Conservation (phyloP, 1,140 invertebrate genomes). For the Harlomillsia oculata region DNA sequence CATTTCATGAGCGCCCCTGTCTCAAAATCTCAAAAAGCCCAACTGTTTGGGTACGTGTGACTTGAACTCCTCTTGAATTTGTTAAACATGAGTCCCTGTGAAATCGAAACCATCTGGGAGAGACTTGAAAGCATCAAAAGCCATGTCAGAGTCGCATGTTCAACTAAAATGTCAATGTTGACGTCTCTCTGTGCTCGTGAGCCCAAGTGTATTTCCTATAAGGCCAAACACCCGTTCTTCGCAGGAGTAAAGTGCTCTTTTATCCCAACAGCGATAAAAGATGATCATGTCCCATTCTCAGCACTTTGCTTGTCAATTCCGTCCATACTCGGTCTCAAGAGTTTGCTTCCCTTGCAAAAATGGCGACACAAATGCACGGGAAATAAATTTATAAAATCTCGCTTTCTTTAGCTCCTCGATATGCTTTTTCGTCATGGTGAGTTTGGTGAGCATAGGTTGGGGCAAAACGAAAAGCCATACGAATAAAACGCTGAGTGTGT, state of each 20-base stretch:
- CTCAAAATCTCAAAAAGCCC: no score
- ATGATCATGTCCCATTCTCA: no score
- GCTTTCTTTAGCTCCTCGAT: neutral
- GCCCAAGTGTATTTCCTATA: no score
- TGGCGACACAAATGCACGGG: neutral
- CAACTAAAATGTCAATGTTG: neutral
- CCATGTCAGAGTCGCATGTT: neutral
- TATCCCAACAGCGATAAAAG: no score
- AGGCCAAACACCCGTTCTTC: no score
- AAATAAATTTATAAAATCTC: constrained; percentile 3
- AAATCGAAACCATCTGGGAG: constrained; percentile 15
- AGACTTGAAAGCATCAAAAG: constrained; percentile 4
- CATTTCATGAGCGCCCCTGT: no score
- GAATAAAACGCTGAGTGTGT: constrained; percentile 25
- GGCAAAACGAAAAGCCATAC: constrained; percentile 16
- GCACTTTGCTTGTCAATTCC: no score
- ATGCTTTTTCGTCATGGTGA: constrained; percentile 11
- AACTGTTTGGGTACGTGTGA: no score
- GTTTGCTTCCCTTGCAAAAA: no score
- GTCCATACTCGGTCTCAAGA: neutral
- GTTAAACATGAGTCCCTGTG: constrained; percentile 15
- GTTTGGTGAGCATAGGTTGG: constrained; percentile 3
- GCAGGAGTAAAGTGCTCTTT: no score
- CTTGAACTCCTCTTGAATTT: no score
- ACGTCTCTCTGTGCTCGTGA: neutral